Conservation (phyloP, 2,113 vertebrate genomes). For the Actenoides hombroni region DNA sequence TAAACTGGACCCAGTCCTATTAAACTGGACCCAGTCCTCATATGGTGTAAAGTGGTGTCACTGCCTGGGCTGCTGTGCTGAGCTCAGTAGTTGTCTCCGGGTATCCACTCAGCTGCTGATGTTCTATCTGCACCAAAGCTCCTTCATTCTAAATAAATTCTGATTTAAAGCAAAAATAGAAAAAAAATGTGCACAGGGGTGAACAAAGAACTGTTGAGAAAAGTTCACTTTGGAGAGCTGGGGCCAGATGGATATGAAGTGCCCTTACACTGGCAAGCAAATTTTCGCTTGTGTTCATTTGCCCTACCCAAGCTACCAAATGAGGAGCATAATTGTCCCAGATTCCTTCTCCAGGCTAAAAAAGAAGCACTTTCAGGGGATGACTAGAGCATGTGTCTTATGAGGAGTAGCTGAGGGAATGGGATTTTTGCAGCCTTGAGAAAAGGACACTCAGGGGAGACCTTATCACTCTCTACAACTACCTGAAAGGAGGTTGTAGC, state of each 20-base stretch:
- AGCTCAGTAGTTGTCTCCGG: not conserved
- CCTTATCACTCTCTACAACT: too few relatives aligned
- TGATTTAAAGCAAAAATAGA: not conserved
- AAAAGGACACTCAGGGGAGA: too few relatives aligned
- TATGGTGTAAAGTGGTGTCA: rapidly evolving
- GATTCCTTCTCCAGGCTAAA: not conserved
- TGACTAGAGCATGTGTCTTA: not conserved
- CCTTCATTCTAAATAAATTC: not conserved
- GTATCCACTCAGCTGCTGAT: not conserved
- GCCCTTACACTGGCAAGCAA: not conserved
- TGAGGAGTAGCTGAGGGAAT: too few relatives aligned
- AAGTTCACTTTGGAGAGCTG: not conserved
- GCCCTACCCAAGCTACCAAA: not conserved
- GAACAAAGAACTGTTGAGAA: not conserved
- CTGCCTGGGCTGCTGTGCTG: not conserved
- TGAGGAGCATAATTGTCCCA: not conserved
- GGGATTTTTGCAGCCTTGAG: too few relatives aligned
- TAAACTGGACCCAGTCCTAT: not conserved
- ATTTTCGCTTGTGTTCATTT: not conserved
- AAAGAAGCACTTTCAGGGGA: not conserved
- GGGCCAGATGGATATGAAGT: not conserved
- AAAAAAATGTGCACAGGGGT: not conserved
- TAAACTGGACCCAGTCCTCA: not conserved
- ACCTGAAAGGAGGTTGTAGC: too few relatives aligned
- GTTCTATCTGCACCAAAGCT: not conserved